Conservation (phyloP, 2,113 vertebrate species). For the Dascyllus trimaculatus region DNA sequence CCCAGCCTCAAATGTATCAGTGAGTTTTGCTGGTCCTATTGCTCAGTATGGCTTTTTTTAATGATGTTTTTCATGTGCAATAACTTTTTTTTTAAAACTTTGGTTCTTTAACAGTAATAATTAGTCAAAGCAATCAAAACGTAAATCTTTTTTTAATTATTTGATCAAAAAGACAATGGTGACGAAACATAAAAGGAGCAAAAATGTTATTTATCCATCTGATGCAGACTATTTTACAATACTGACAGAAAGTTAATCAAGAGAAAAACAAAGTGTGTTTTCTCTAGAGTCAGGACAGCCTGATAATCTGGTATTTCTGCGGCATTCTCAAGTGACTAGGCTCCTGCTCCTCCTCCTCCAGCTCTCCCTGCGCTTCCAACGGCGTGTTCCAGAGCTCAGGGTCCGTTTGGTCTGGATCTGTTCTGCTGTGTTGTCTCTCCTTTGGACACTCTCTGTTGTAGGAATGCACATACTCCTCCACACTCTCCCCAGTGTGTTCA, state of each 20-base stretch:
- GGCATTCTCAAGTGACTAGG: constrained; percentile 68
- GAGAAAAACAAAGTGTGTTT: constrained; percentile 16
- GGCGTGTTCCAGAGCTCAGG: constrained; percentile 67
- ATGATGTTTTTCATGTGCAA: not conserved
- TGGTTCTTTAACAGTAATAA: not conserved
- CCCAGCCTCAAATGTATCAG: constrained; percentile 73
- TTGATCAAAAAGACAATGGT: constrained; percentile 33
- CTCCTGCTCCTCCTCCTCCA: constrained; percentile 79
- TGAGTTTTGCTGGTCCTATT: constrained; percentile 52
- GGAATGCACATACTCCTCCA: constrained; percentile 69
- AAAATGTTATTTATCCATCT: constrained; percentile 54
- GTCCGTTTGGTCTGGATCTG: constrained; percentile 48
- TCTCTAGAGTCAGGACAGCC: constrained; percentile 65
- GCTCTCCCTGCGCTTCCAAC: constrained; percentile 67
- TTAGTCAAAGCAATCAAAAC: constrained; percentile 10
- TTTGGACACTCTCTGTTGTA: constrained; percentile 79
- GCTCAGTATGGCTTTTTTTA: not conserved
- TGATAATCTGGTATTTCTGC: constrained; percentile 73
- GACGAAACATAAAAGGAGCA: constrained; percentile 28
- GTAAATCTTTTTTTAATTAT: constrained; percentile 17
- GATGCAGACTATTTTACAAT: constrained; percentile 69
- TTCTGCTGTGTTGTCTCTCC: constrained; percentile 56
- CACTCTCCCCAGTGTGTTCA: constrained; percentile 60
- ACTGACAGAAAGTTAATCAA: constrained; percentile 15
- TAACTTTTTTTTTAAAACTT: not conserved